phyloP scores from a whole-genome alignment of 2,797 vertebrate species.

The Tragopan temminckii region DNA sequence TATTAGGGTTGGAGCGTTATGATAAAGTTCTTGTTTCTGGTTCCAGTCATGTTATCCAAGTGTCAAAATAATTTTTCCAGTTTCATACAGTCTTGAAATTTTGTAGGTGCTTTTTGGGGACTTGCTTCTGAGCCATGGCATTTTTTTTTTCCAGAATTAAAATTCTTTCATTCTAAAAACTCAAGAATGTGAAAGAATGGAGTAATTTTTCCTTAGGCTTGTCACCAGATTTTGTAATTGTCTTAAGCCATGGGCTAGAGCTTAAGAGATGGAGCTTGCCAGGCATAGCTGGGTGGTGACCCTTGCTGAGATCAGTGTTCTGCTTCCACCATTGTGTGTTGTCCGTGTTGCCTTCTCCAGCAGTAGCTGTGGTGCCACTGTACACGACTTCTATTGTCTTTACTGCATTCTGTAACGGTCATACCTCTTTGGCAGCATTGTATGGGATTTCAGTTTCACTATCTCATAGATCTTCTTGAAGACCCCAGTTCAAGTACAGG shows the following conservation, averaged over 20 bases:
- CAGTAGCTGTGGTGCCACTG: fast-evolving
- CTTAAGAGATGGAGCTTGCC: background rate
- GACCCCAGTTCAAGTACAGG: background rate
- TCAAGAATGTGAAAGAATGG: background rate
- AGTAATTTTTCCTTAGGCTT: background rate
- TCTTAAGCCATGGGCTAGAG: background rate
- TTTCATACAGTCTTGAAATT: background rate
- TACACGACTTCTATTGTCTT: fast-evolving
- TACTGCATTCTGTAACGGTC: background rate
- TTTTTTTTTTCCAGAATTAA: background rate
- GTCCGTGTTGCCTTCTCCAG: background rate
- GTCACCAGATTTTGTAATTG: background rate
- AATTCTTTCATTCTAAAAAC: background rate
- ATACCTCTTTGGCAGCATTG: background rate
- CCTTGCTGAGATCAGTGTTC: background rate
- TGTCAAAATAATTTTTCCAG: background rate
- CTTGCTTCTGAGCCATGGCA: background rate
- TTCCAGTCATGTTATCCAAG: background rate
- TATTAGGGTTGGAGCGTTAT: background rate
- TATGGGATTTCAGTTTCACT: background rate
- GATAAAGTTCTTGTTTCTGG: background rate
- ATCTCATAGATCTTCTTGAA: background rate
- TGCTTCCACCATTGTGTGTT: background rate
- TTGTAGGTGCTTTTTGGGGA: background rate
- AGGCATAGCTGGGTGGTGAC: background rate